Percentiles rank a stretch among this genome's conserved stretches.
phyloP scores from a whole-genome alignment of 2,888 invertebrate genomes.

The Piscicola geometra region DNA sequence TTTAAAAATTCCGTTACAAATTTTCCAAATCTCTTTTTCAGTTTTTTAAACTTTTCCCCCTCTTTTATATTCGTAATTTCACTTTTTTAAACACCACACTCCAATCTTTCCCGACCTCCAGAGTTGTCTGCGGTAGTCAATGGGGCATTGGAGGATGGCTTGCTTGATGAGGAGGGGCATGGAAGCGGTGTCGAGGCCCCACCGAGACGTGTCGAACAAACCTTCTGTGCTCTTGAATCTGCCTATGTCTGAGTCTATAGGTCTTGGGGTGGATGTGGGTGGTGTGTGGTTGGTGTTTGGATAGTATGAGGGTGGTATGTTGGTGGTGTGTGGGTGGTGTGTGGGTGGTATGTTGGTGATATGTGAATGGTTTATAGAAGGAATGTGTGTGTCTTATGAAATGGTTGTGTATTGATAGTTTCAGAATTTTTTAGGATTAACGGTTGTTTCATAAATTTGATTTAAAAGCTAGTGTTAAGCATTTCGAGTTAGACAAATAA shows the following conservation, averaged over 20 bases:
- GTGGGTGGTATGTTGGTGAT: not conserved
- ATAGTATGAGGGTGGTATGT: too few relatives aligned
- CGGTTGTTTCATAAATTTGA: too few relatives aligned
- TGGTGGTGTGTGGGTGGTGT: not conserved
- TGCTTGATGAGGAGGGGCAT: slow-evolving; percentile 61
- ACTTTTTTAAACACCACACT: too few relatives aligned
- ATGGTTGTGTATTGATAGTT: too few relatives aligned
- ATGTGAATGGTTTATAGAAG: not conserved
- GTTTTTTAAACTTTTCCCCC: too few relatives aligned
- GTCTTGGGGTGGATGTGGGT: slow-evolving; percentile 43
- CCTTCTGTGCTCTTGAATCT: slow-evolving; percentile 59
- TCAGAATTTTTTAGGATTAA: too few relatives aligned
- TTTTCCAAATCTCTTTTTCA: too few relatives aligned
- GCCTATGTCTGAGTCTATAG: slow-evolving; percentile 55
- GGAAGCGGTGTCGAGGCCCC: slow-evolving; percentile 62
- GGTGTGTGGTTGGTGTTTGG: too few relatives aligned
- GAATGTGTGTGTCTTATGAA: not conserved
- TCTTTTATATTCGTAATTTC: too few relatives aligned
- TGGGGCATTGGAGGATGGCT: slow-evolving; percentile 61
- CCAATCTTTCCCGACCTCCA: slow-evolving; percentile 50
- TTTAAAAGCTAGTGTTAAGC: too few relatives aligned
- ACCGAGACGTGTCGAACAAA: slow-evolving; percentile 59
- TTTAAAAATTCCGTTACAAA: too few relatives aligned
- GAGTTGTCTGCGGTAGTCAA: slow-evolving; percentile 61
- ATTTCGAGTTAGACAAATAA: too few relatives aligned